Conservation (phyloP, 2,888 invertebrate genomes). For the Thymelicus acteon region DNA sequence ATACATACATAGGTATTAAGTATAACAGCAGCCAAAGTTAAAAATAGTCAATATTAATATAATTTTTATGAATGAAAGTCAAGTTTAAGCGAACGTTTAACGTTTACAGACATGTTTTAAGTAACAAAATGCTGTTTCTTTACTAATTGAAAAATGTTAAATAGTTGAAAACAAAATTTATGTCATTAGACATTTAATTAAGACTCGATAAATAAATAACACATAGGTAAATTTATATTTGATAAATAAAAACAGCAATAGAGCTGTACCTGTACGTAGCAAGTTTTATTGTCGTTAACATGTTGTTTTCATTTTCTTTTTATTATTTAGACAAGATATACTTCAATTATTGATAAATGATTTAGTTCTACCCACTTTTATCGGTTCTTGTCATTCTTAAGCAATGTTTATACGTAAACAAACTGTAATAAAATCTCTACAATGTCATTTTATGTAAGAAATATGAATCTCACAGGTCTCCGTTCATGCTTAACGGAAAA, state of each 20-base stretch:
- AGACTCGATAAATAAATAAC: too few relatives aligned
- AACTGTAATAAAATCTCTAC: neutral
- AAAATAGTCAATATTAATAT: too few relatives aligned
- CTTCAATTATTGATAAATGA: neutral
- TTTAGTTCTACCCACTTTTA: constrained; percentile 10
- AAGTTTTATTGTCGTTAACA: neutral
- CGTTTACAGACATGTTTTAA: too few relatives aligned
- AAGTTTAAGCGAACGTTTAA: too few relatives aligned
- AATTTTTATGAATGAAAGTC: neutral
- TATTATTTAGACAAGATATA: neutral
- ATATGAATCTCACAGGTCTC: constrained; percentile 29
- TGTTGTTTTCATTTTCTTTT: neutral
- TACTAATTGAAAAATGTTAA: too few relatives aligned
- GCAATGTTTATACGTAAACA: constrained; percentile 3
- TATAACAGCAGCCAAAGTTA: neutral
- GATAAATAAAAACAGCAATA: too few relatives aligned
- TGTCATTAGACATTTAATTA: too few relatives aligned
- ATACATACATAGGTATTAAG: too few relatives aligned
- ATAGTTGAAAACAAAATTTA: too few relatives aligned
- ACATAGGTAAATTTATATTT: too few relatives aligned
- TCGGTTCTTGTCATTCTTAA: constrained; percentile 10
- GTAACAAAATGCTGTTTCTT: too few relatives aligned
- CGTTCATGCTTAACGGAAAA: constrained; percentile 52
- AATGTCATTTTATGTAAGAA: constrained; percentile 14
- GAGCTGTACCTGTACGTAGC: too few relatives aligned